phyloP scores from a whole-genome alignment of 2,888 invertebrate genomes.

The Ceratothoa steindachneri region DNA sequence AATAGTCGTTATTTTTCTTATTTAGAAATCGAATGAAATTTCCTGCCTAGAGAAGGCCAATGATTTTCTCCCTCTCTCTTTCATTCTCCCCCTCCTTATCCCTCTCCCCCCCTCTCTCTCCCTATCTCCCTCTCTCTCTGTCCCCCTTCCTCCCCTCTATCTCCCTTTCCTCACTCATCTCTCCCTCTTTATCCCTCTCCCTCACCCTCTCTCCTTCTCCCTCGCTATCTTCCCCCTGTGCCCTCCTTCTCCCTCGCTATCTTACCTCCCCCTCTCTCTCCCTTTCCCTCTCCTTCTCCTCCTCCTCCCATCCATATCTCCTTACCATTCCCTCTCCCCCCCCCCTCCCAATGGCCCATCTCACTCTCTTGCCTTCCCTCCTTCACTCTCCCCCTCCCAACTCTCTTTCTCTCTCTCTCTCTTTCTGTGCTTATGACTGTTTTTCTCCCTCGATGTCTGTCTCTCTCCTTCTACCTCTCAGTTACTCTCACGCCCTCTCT shows the following conservation, averaged over 20 bases:
- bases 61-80: too few relatives aligned
- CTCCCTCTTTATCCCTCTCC: too few relatives aligned
- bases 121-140: too few relatives aligned
- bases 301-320: neutral
- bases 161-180: too few relatives aligned
- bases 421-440: neutral
- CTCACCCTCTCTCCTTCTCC: neutral
- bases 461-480: neutral
- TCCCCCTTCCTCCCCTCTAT: too few relatives aligned
- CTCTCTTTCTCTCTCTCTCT: constrained; percentile 7
- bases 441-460: neutral
- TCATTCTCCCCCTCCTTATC: too few relatives aligned
- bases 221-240: neutral
- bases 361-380: constrained; percentile 15
- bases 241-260: neutral
- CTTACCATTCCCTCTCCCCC: neutral
- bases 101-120: too few relatives aligned
- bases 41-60: too few relatives aligned
- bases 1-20: too few relatives aligned
- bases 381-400: neutral
- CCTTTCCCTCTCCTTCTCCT: neutral
- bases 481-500: constrained; percentile 13
- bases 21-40: too few relatives aligned
- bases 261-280: neutral
- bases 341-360: neutral